Percentiles rank a stretch among this genome's conserved stretches.
Conservation (phyloP, 2,797 vertebrate species). For the Dromococcyx pavoninus region DNA sequence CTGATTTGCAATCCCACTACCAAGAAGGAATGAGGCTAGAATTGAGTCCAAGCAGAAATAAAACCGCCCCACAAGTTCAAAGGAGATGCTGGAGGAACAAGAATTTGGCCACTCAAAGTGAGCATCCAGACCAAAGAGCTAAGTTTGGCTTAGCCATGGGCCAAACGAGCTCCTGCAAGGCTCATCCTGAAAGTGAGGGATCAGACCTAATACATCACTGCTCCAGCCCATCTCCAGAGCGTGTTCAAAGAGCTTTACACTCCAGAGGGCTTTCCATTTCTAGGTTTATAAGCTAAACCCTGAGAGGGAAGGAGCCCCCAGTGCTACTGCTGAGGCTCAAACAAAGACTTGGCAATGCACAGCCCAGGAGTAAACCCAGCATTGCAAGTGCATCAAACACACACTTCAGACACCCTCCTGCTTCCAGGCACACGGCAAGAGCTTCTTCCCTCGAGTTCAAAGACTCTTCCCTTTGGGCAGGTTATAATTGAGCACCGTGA, state of each 20-base stretch:
- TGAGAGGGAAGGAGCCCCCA: neutral
- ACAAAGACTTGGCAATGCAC: neutral
- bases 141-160: neutral
- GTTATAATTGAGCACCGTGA: constrained; percentile 27
- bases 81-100: neutral
- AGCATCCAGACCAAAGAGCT: neutral
- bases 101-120: neutral
- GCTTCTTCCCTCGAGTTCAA: constrained; percentile 45
- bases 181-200: fast-evolving
- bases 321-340: neutral
- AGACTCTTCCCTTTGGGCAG: constrained; percentile 50
- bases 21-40: neutral
- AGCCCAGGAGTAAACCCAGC: neutral
- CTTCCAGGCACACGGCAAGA: neutral
- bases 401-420: neutral
- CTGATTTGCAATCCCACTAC: fast-evolving
- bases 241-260: fast-evolving
- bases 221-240: neutral
- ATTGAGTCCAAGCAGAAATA: neutral
- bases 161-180: neutral
- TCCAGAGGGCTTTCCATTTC: neutral
- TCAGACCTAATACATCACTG: fast-evolving
- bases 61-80: neutral
- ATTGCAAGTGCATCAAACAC: neutral
- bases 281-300: neutral